A percentile compares a stretch with the other conserved stretches of the same genome.
Conservation (phyloP, 2,113 vertebrate species). For the Tragelaphus scriptus region DNA sequence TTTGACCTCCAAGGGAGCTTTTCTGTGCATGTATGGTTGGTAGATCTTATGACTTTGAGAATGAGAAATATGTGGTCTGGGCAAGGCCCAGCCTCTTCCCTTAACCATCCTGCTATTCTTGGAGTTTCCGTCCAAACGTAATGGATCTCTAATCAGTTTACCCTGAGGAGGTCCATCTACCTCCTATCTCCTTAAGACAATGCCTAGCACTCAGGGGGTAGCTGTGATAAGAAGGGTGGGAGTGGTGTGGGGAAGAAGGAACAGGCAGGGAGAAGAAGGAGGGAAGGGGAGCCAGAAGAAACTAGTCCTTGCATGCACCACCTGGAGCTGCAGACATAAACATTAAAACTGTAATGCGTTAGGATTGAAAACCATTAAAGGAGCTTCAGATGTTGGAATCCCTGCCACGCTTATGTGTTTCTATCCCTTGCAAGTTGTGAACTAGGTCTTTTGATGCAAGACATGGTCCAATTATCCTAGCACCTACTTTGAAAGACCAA, state of each 20-base stretch:
- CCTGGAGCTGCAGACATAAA: neutral
- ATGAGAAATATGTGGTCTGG: neutral
- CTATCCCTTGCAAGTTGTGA: neutral
- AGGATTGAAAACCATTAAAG: neutral
- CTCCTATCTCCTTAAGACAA: neutral
- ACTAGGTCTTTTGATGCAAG: slow-evolving; percentile 19
- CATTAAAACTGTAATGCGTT: neutral
- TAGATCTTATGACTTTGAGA: neutral
- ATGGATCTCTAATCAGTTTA: neutral
- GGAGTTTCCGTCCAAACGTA: neutral
- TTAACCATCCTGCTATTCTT: neutral
- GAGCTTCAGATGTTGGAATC: neutral
- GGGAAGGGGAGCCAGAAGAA: neutral
- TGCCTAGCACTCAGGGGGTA: neutral
- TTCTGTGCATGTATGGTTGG: neutral
- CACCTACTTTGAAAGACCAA: neutral
- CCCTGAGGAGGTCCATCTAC: neutral
- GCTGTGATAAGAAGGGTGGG: neutral
- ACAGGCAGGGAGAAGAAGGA: no score
- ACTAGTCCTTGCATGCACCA: neutral
- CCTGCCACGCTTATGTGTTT: neutral
- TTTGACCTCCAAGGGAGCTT: neutral
- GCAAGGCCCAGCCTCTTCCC: neutral
- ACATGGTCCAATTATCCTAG: neutral
- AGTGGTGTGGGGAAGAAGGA: fast-evolving